Conservation (phyloP, 2,888 invertebrate species). For the Gonocerus acuteangulatus region DNA sequence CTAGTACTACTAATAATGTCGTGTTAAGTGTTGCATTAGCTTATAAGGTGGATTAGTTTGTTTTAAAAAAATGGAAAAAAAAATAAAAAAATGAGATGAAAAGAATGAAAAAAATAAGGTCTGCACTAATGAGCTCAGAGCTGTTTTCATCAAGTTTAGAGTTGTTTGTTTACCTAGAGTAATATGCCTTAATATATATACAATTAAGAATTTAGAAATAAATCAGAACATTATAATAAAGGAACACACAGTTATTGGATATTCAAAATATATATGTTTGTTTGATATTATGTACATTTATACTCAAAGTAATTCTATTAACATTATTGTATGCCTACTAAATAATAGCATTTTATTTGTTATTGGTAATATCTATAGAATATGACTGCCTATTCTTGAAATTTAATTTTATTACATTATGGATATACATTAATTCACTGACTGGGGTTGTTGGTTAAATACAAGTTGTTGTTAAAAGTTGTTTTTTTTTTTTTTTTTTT, state of each 20-base stretch:
- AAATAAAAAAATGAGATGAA: background rate
- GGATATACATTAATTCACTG: constrained; percentile 8
- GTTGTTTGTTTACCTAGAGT: background rate
- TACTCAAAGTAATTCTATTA: background rate
- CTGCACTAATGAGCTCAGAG: background rate
- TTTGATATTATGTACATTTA: background rate
- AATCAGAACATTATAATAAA: background rate
- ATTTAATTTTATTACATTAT: background rate
- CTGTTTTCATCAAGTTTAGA: background rate
- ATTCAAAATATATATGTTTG: background rate
- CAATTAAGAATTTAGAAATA: background rate
- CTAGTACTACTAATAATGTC: background rate
- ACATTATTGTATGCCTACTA: background rate
- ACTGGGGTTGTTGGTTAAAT: constrained; percentile 38
- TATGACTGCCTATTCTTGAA: background rate
- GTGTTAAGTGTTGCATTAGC: constrained; percentile 5
- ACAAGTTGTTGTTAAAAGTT: constrained; percentile 39
- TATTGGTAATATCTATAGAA: background rate
- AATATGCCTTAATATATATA: background rate
- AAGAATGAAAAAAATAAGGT: background rate
- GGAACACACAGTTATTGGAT: background rate
- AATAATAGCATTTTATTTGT: background rate
- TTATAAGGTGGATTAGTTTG: constrained; percentile 10
- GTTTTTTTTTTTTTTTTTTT: constrained; percentile 18
- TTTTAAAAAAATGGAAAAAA: background rate